Percentiles rank a stretch among this genome's conserved stretches.
phyloP scores from a whole-genome alignment of 2,888 invertebrate genomes.

The Iselma pallidipennis region DNA sequence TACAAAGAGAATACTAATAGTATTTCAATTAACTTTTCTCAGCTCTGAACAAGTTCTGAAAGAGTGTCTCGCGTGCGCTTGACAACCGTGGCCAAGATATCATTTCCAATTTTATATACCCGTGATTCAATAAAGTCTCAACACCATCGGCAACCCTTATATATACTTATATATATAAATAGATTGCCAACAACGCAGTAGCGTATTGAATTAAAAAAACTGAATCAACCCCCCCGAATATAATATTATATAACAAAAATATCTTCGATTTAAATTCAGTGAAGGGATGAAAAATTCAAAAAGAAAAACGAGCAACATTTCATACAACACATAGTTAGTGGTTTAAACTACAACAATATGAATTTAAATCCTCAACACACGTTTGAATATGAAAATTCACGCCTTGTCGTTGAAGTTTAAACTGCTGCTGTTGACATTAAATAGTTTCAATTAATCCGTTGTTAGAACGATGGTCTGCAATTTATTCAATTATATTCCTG shows the following conservation, averaged over 20 bases:
- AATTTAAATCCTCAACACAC: conserved; percentile 12
- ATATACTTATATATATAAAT: conserved; percentile 26
- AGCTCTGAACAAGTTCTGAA: conserved; percentile 48
- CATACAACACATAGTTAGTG: background rate
- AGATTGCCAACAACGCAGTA: background rate
- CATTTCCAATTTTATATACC: conserved; percentile 54
- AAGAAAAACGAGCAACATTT: no score
- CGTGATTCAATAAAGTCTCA: conserved; percentile 54
- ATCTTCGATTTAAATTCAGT: background rate
- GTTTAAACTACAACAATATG: background rate
- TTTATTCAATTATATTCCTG: background rate
- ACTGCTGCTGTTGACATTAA: conserved; percentile 47
- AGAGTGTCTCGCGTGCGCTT: conserved; percentile 50
- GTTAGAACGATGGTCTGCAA: background rate
- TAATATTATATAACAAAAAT: background rate
- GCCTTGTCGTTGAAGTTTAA: conserved; percentile 35
- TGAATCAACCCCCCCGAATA: background rate
- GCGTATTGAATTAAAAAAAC: background rate
- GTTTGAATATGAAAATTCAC: conserved; percentile 11
- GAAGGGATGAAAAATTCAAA: no score
- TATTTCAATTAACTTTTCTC: conserved; percentile 53
- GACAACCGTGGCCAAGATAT: conserved; percentile 53
- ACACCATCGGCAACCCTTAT: conserved; percentile 54
- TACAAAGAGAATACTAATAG: conserved; percentile 52
- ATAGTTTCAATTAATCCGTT: conserved; percentile 45